Evolutionary conservation across 92 coral and sea anemone genomes (phyloP).

Genomic region (Metridium senile): DNA sequence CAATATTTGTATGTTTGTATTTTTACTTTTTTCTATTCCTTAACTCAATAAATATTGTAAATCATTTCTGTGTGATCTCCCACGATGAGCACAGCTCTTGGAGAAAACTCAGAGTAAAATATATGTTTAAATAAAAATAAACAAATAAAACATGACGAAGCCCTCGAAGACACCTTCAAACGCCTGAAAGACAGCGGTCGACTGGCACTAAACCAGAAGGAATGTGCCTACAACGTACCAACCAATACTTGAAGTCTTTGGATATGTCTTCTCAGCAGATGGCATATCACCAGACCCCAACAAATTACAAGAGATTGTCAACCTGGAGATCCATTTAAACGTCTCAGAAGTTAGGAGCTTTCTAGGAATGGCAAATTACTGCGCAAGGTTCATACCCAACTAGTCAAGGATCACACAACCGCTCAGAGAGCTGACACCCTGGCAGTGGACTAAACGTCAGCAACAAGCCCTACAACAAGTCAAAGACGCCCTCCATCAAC

Average conservation of each 20-base stretch:
- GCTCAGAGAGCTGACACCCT: conserved; percentile 12
- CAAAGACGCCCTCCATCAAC: conserved; percentile 38
- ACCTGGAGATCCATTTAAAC: conserved; percentile 37
- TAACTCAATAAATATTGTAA: too few relatives aligned
- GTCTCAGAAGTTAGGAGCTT: conserved; percentile 55
- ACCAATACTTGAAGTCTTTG: conserved; percentile 30
- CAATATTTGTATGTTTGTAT: too few relatives aligned
- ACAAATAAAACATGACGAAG: too few relatives aligned
- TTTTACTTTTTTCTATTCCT: too few relatives aligned
- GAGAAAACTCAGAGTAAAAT: too few relatives aligned
- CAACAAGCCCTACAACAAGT: conserved; percentile 40
- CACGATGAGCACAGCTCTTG: too few relatives aligned
- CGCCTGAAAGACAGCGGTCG: conserved; percentile 50
- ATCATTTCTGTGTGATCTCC: too few relatives aligned
- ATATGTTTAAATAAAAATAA: too few relatives aligned
- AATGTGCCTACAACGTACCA: conserved; percentile 46
- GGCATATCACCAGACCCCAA: conserved; percentile 44
- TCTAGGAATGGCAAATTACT: conserved; percentile 60
- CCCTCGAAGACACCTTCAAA: too few relatives aligned
- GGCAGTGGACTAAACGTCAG: conserved; percentile 26
- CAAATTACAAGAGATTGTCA: conserved; percentile 36
- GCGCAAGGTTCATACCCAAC: conserved; percentile 39
- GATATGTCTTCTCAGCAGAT: conserved; percentile 30
- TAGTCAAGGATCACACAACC: conserved; percentile 38
- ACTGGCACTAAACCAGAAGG: conserved; percentile 47